These are phyloP conservation scores for Philopedon plagiatum DNA, from an alignment of 2,888 invertebrate species.

Conservation along the genomic window DNA sequence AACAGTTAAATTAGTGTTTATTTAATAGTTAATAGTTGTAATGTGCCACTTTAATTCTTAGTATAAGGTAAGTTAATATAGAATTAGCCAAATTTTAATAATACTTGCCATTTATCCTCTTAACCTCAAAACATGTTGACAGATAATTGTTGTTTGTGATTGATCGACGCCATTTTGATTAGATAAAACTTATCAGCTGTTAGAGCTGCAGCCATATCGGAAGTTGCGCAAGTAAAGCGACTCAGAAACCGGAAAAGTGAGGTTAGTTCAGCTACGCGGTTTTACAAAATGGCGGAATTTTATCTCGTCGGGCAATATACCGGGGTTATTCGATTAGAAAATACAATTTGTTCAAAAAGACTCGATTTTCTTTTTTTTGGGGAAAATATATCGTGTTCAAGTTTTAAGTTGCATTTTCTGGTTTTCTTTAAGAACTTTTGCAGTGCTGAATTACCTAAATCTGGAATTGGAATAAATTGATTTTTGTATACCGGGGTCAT, in stretches of 20 bases:
- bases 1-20: not conserved
- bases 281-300: conserved; percentile 16
- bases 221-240: conserved; percentile 21
- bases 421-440: too few species aligned
- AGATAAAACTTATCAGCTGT: not conserved
- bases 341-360: too few species aligned
- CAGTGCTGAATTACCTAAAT: too few species aligned
- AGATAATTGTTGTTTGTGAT: not conserved
- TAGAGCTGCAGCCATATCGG: not conserved
- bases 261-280: not conserved
- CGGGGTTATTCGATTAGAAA: not conserved
- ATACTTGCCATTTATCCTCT: not conserved
- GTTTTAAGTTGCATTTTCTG: too few species aligned
- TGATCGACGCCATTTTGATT: conserved; percentile 25
- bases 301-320: not conserved
- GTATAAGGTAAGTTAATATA: conserved; percentile 15
- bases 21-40: not conserved
- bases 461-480: too few species aligned
- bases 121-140: conserved; percentile 17
- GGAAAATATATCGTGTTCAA: not conserved
- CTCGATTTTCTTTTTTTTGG: not conserved
- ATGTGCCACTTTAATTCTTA: not conserved
- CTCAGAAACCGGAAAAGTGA: not conserved
- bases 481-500: too few species aligned
- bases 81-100: not conserved